Evolutionary conservation across 2,113 vertebrate genomes (phyloP).

Genomic region (Zootoca vivipara): DNA sequence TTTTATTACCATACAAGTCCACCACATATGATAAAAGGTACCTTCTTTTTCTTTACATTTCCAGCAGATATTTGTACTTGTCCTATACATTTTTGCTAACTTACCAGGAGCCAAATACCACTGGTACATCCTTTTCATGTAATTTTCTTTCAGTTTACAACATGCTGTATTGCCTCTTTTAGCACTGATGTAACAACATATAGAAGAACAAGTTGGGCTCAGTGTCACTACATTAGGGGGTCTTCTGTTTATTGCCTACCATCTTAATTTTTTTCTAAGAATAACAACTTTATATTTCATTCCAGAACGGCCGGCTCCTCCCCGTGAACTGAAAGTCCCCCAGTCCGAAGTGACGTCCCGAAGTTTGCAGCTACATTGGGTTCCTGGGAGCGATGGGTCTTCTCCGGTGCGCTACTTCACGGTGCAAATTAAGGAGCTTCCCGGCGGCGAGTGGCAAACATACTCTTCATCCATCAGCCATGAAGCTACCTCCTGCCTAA

Average conservation of each 20-base stretch:
- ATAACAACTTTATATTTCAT: background rate
- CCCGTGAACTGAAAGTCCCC: conserved; percentile 81
- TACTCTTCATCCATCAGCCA: conserved; percentile 88
- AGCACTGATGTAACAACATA: background rate
- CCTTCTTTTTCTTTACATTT: too few species aligned
- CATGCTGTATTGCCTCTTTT: background rate
- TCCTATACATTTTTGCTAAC: too few species aligned
- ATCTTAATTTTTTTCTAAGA: too few species aligned
- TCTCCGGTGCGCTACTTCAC: conserved; percentile 93
- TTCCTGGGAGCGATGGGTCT: conserved; percentile 86
- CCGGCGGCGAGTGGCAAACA: conserved; percentile 81
- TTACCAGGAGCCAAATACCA: too few species aligned
- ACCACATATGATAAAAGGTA: too few species aligned
- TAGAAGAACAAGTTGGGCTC: background rate
- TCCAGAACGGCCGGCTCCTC: conserved; percentile 91
- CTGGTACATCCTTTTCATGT: too few species aligned
- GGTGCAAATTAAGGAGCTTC: conserved; percentile 87
- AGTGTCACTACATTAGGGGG: background rate
- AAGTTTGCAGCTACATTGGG: conserved; percentile 84
- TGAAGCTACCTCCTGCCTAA: conserved; percentile 79
- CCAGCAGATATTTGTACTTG: too few species aligned
- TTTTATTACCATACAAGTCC: too few species aligned
- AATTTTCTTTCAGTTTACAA: too few species aligned
- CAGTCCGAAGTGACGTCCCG: conserved; percentile 86
- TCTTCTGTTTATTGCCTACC: background rate